Conservation (phyloP, 2,113 vertebrate species). For the Festucalex cinctus region DNA sequence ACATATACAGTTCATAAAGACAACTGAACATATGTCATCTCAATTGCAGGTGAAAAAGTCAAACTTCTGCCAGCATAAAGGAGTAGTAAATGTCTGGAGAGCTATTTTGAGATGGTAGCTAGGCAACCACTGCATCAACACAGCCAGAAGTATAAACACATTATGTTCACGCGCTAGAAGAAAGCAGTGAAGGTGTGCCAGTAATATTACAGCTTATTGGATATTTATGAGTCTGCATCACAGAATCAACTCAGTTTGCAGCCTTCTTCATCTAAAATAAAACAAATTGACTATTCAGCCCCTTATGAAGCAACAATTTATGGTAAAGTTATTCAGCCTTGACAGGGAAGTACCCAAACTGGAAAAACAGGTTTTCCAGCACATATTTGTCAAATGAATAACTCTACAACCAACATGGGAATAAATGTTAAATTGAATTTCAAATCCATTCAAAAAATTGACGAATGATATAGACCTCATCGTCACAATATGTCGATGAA, state of each 20-base stretch:
- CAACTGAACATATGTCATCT: not conserved
- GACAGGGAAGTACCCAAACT: slow-evolving; percentile 27
- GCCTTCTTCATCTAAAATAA: not conserved
- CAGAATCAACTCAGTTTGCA: slow-evolving; percentile 1
- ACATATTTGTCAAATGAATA: not conserved
- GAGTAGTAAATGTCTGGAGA: slow-evolving; percentile 21
- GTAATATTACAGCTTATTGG: not conserved
- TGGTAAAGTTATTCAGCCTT: not conserved
- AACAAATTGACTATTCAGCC: not conserved
- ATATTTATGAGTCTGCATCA: not conserved
- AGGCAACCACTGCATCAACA: slow-evolving; percentile 58
- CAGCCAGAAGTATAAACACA: slow-evolving; percentile 33
- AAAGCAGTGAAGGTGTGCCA: slow-evolving; percentile 18
- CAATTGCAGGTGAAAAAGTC: slow-evolving; percentile 7
- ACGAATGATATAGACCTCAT: not conserved
- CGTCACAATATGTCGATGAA: too few relatives aligned
- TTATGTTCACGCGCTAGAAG: slow-evolving; percentile 4
- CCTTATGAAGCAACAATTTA: not conserved
- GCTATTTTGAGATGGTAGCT: slow-evolving; percentile 55
- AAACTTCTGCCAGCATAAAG: slow-evolving; percentile 40
- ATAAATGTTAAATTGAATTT: not conserved
- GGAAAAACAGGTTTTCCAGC: slow-evolving; percentile 46
- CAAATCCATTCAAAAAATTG: not conserved
- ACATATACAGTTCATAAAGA: too few relatives aligned
- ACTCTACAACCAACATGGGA: not conserved